Base-by-base conservation (phyloP, 2,888 invertebrate genomes). In the Limenitis camilla region DNA sequence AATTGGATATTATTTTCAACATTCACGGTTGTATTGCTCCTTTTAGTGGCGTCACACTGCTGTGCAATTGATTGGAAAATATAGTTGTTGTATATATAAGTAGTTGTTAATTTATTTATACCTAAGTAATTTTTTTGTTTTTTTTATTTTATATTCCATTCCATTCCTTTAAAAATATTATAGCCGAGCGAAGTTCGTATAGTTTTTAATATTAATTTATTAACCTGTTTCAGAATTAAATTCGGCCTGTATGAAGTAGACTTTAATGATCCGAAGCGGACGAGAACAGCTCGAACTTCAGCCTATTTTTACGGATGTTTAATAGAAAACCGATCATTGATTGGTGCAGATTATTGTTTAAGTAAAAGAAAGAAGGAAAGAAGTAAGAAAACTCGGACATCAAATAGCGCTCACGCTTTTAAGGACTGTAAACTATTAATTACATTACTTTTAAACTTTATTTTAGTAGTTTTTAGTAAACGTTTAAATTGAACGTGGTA, bases 231-330 rank as follows among this genome's bases (percentile, higher is more conserved):
- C 55, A 72, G 70, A 0, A 40, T 49, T 6, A 65, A 61, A 53
- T 71, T 61, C 39, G 71, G 72, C 0, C 60, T 72, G 0, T 71
- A 68, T 35, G 56, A 56, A 3, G 63, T 71, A 6, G 60, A 71
- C 46, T 63, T 67, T 9, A 50, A 52, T 0, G 52, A 65, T 28
- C 59, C 61, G 1, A 44, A 58, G 2, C 56, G 61, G 0, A 64
- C 55, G 0, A 56, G 72, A 7, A 61, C 55, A 0, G 56, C 64
- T 0, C 61, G 68, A 4, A 46, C 55, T 4, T 61, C 64, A 0
- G 55, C 62, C 10, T 62, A 69, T 9, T 59, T 48, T 49, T 59
- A 56, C 46, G 42, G 45, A 1, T 53, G 53, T 8, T 49, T 52
- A 3, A 45, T 54, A 32, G 40, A 44, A 33, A 46, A 41, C 19